Evolutionary conservation across 2,888 invertebrate genomes (phyloP).

Genomic region (Abrostola tripartita): DNA sequence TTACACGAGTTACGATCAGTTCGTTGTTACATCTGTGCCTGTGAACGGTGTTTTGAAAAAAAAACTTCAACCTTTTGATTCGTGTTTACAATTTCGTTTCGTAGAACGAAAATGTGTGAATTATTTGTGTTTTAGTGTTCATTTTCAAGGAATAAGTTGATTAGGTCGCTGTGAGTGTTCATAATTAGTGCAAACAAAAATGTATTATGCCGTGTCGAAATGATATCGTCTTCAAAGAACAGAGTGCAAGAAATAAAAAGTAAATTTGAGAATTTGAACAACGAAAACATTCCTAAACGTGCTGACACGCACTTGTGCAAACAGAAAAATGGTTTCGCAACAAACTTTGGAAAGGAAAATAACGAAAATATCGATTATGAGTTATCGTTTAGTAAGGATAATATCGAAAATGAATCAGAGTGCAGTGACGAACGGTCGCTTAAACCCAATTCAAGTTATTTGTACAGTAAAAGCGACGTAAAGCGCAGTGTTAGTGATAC

Average conservation of each 20-base stretch:
- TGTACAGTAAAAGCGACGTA: constrained; percentile 75
- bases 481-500: constrained; percentile 70
- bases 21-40: constrained; percentile 32
- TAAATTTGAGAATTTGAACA: constrained; percentile 88
- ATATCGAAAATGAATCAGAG: constrained; percentile 56
- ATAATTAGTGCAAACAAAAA: constrained; percentile 61
- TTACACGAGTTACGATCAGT: constrained; percentile 33
- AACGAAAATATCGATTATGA: constrained; percentile 44
- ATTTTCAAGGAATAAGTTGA: constrained; percentile 1
- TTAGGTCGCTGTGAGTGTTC: constrained; percentile 14
- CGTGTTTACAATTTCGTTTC: constrained; percentile 36
- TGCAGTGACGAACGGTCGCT: constrained; percentile 60
- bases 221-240: constrained; percentile 83
- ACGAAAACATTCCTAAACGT: constrained; percentile 64
- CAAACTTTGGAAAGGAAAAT: constrained; percentile 54
- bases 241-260: constrained; percentile 90
- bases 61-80: constrained; percentile 35
- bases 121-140: constrained; percentile 8
- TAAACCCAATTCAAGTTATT: constrained; percentile 78
- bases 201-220: constrained; percentile 75
- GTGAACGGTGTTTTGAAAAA: constrained; percentile 39
- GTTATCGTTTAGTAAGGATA: constrained; percentile 53
- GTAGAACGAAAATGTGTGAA: constrained; percentile 20
- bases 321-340: constrained; percentile 45
- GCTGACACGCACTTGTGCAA: constrained; percentile 53